These are phyloP conservation scores for Syrrhaptes paradoxus DNA, from an alignment of 2,113 vertebrate genomes.

Conservation along the genomic window DNA sequence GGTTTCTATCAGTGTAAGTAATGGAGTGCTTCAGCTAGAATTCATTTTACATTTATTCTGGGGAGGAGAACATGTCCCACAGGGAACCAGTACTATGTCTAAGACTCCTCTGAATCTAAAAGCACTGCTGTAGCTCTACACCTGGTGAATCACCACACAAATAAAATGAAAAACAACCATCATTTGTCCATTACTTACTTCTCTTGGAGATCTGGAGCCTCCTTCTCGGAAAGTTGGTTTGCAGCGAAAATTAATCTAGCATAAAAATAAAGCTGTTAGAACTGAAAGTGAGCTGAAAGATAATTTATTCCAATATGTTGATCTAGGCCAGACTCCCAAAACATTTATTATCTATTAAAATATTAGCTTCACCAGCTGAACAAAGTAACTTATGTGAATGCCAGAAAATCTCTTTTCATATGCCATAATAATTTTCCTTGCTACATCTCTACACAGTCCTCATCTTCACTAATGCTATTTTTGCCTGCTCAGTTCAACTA, in stretches of 20 bases:
- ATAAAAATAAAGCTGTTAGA: slow-evolving; percentile 61
- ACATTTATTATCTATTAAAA: not conserved
- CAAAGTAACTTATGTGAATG: not conserved
- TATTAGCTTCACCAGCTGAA: not conserved
- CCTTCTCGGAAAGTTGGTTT: slow-evolving; percentile 98
- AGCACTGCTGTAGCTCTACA: not conserved
- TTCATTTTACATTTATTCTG: not conserved
- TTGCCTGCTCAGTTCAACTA: not conserved
- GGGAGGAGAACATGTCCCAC: not conserved
- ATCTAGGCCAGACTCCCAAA: not conserved
- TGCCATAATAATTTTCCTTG: not conserved
- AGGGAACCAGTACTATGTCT: not conserved
- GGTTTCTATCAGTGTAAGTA: not conserved
- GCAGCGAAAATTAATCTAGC: slow-evolving; percentile 96
- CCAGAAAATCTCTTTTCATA: not conserved
- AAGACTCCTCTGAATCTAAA: not conserved
- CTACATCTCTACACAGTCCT: not conserved
- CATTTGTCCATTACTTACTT: slow-evolving; percentile 80
- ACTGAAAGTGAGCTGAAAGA: not conserved
- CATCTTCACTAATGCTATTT: not conserved
- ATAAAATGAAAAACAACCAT: not conserved
- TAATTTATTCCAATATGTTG: not conserved
- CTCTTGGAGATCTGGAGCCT: slow-evolving; percentile 88
- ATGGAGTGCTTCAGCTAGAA: not conserved
- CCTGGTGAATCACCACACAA: not conserved